Conservation (phyloP, 2,113 vertebrate species). For the Elanus axillaris region DNA sequence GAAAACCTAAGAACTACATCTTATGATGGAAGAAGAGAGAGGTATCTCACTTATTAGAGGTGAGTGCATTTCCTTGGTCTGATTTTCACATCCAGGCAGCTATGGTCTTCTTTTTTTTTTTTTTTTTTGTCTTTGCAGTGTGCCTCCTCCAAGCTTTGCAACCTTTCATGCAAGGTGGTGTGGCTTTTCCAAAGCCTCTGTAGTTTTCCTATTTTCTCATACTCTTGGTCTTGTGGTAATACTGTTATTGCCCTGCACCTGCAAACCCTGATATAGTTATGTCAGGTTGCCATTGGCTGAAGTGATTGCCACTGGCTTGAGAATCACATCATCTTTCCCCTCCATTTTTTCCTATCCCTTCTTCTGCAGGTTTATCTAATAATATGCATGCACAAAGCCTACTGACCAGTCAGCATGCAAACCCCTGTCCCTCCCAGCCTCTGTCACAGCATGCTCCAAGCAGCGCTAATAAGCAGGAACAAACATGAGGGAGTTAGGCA, state of each 20-base stretch:
- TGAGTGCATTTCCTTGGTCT: background rate
- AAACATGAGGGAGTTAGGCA: background rate
- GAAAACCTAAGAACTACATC: background rate
- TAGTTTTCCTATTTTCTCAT: background rate
- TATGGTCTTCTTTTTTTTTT: background rate
- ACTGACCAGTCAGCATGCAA: background rate
- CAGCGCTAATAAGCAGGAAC: background rate
- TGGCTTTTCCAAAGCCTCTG: background rate
- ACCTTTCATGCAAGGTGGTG: background rate
- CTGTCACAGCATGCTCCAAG: background rate
- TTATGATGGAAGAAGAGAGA: background rate
- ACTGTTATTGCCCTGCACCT: background rate
- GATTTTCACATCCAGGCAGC: background rate
- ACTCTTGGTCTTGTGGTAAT: background rate
- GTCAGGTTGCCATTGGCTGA: background rate
- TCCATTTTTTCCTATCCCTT: background rate
- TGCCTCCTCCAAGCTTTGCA: background rate
- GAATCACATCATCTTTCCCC: rapidly evolving
- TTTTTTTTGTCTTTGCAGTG: background rate
- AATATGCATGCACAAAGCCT: background rate
- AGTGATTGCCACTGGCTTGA: background rate
- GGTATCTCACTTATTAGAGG: background rate
- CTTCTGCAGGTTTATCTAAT: background rate
- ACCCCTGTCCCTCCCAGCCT: background rate
- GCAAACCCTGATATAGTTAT: background rate